Evolutionary conservation across 2,797 vertebrate species (phyloP), one percentile per base, ranked within the genome.

Genomic region (Ctenopoma multispine): DNA sequence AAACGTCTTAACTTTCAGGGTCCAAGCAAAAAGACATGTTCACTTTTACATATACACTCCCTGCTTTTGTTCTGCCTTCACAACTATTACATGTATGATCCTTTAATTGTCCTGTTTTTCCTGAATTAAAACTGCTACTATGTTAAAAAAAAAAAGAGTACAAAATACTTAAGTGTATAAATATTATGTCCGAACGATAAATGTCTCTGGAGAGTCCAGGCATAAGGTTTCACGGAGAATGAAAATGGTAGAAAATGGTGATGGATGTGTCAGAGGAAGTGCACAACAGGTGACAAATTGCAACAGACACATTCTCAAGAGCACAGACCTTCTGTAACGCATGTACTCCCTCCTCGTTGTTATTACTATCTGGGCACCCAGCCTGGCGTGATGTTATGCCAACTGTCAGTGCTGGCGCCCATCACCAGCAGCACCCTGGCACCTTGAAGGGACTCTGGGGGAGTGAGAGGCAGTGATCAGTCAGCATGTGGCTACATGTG

Each of bases 331-430:
- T 80, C 73, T 92, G 90, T 72, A 94, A 87, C 23, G 89, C 81
- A 55, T 85, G 70, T 77, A 74, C 72, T 92, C 87, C 6, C 92
- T 89, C 68, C 92, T 90, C 56, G 91, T 92, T 14, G 94, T 95
- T 88, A 95, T 81, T 69, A 96, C 91, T 48, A 94, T 86, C 75
- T 94, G 91, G 76, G 94, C 93, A 58, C 89, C 86, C 49, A 92
- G 91, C 58, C 84, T 87, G 57, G 94, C 81, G 18, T 90, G 93
- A 78, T 93, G 93, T 66, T 93, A 94, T 1, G 95, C 95, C 91
- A 96, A 93, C 92, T 96, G 95, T 95, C 95, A 60, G 89, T 88
- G 53, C 92, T 95, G 91, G 94, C 94, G 75, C 93, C 92, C 4
- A 86, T 94, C 83, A 40, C 74, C n/a, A 51, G 78, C 29, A 95